Conservation (phyloP, 2,888 invertebrate genomes). For the Acleris literana region DNA sequence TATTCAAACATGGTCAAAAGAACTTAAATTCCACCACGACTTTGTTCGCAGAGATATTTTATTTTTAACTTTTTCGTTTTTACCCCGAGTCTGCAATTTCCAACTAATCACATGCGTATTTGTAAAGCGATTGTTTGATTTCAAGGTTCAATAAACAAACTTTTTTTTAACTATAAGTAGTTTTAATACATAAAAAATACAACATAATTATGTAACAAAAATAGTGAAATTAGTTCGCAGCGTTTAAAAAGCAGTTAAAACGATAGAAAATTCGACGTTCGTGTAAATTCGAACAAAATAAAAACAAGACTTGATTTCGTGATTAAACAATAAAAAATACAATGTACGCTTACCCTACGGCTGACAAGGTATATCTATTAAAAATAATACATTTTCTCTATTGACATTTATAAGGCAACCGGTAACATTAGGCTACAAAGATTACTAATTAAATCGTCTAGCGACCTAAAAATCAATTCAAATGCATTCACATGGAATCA, state of each 20-base stretch:
- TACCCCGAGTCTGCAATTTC: too few species aligned
- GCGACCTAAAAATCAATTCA: constrained; percentile 32
- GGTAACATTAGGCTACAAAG: constrained; percentile 27
- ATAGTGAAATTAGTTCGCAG: constrained; percentile 20
- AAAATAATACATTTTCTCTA: constrained; percentile 42
- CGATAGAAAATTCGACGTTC: constrained; percentile 12
- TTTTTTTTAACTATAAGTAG: constrained; percentile 25
- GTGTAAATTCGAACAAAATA: constrained; percentile 25
- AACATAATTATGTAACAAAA: constrained; percentile 28
- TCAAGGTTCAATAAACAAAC: not conserved
- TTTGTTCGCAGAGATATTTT: too few species aligned
- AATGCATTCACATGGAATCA: constrained; percentile 35
- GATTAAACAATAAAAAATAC: constrained; percentile 28
- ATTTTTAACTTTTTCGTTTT: too few species aligned
- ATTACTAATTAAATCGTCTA: constrained; percentile 19
- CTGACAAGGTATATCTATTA: constrained; percentile 27
- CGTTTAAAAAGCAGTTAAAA: constrained; percentile 10
- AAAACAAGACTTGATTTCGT: constrained; percentile 25
- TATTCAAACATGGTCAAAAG: too few species aligned
- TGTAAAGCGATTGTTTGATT: too few species aligned
- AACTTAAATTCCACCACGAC: too few species aligned
- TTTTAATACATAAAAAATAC: constrained; percentile 32
- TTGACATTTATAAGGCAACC: constrained; percentile 37
- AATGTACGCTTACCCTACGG: constrained; percentile 31
- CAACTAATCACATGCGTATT: too few species aligned